Evolutionary conservation across 2,797 vertebrate species (phyloP), one percentile per base, ranked within the genome.

Genomic region (Xyrichtys novacula): DNA sequence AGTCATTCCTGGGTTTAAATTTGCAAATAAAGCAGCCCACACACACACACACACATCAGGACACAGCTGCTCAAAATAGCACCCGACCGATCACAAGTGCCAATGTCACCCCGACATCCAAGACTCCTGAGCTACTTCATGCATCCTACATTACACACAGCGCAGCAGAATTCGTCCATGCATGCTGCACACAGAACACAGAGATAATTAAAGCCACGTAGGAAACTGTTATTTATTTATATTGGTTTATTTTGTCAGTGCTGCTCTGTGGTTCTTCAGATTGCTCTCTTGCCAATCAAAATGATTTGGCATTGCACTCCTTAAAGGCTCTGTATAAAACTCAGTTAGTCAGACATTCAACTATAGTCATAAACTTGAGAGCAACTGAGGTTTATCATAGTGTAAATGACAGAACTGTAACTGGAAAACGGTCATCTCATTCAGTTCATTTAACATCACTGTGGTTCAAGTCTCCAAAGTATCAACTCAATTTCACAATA

Each of bases 61-160:
- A 25, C 57, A 57, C 10, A 0, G 28, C 22, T 19, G 32, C 81
- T 72, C 26, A 68, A 72, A 83, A 80, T 77, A 84, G 72, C 75
- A 67, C 5, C 10, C 58, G 32, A 71, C 58, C 58, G 57, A 68
- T 84, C 74, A 64, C 66, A 74, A 72, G 63, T 42, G 56, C 53
- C 83, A 85, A 78, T 65, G 84, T 83, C 74, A 79, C 70, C 70
- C 64, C 47, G 81, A 84, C 75, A 78, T 66, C n/a, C 12, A 28
- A 65, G 53, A 58, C 60, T 47, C 63, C 44, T 38, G 59, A 29
- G 19, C 53, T 39, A 36, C 55, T 71, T 58, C 36, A 69, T 65
- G 71, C 64, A 53, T 65, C 61, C 65, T 23, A 32, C 28, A 59
- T 77, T 53, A 78, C 55, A 73, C 72, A 56, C 46, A 46, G 9